Conservation (phyloP, 2,797 vertebrate genomes). For the Crocodylus rhombifer region DNA sequence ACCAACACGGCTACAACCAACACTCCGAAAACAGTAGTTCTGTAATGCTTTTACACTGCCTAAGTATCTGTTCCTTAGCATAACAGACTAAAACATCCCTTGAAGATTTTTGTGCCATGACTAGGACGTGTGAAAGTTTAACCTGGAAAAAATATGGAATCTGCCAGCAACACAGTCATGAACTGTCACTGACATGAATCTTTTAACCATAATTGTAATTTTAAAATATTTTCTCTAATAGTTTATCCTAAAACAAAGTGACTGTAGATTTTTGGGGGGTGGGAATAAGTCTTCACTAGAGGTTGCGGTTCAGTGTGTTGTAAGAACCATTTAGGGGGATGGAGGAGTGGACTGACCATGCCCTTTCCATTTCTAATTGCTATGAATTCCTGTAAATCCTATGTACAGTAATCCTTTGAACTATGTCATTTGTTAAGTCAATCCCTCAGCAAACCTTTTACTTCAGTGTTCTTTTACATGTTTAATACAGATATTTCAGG, state of each 20-base stretch:
- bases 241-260: background rate
- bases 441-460: fast-evolving
- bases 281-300: background rate
- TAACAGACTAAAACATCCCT: background rate
- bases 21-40: too few species aligned
- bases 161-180: background rate
- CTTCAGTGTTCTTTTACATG: fast-evolving
- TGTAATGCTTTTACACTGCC: fast-evolving
- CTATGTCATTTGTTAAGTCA: background rate
- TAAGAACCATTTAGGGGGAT: background rate
- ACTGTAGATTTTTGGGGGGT: background rate
- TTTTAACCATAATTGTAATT: fast-evolving
- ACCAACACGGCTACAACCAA: too few species aligned
- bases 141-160: background rate
- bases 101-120: background rate
- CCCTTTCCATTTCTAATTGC: background rate
- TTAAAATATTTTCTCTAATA: background rate
- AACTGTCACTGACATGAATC: background rate
- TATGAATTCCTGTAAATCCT: background rate
- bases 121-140: fast-evolving
- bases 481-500: fast-evolving
- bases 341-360: background rate
- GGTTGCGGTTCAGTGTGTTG: fast-evolving
- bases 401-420: fast-evolving
- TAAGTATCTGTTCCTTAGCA: fast-evolving